A percentile compares a stretch with the other conserved stretches of the same genome.
Evolutionary conservation across 2,888 invertebrate genomes (phyloP).

Genomic region (Agonopterix alstromeriana): DNA sequence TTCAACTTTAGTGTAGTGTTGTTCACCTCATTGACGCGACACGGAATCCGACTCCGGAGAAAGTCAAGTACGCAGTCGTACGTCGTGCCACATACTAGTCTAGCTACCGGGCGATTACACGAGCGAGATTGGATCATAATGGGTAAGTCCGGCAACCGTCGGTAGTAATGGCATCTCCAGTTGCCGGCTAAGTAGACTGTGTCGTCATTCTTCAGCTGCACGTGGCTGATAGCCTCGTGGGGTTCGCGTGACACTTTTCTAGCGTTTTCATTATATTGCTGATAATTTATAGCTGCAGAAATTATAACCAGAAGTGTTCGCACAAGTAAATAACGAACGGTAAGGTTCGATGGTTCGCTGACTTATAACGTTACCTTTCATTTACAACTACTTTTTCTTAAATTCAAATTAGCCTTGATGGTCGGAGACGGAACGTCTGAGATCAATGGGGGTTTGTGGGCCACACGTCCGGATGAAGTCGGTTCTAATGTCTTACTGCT

Average conservation of each 20-base stretch:
- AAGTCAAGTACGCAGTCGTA: slow-evolving; percentile 64
- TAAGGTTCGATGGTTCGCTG: slow-evolving; percentile 22
- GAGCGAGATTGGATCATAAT: slow-evolving; percentile 60
- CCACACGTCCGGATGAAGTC: slow-evolving; percentile 23
- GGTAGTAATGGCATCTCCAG: slow-evolving; percentile 28
- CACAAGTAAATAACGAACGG: slow-evolving; percentile 13
- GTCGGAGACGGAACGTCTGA: slow-evolving; percentile 13
- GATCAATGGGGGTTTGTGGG: slow-evolving; percentile 34
- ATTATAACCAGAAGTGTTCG: background rate
- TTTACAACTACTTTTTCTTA: slow-evolving; percentile 21
- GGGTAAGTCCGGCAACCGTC: slow-evolving; percentile 48
- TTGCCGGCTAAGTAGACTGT: slow-evolving; percentile 44
- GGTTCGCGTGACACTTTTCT: slow-evolving; percentile 27
- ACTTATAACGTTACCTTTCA: slow-evolving; percentile 22
- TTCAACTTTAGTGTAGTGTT: slow-evolving; percentile 55
- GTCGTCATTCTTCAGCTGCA: slow-evolving; percentile 35
- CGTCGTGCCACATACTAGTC: slow-evolving; percentile 49
- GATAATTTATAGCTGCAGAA: background rate
- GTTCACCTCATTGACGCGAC: slow-evolving; percentile 67
- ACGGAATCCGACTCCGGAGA: slow-evolving; percentile 63
- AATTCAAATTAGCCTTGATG: slow-evolving; percentile 17
- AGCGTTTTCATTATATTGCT: slow-evolving; percentile 24
- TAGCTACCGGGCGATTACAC: slow-evolving; percentile 46
- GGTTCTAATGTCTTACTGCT: background rate
- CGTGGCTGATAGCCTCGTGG: slow-evolving; percentile 31